Evolutionary conservation across 2,888 invertebrate species (phyloP).

Genomic region (Apocheima hispidaria): DNA sequence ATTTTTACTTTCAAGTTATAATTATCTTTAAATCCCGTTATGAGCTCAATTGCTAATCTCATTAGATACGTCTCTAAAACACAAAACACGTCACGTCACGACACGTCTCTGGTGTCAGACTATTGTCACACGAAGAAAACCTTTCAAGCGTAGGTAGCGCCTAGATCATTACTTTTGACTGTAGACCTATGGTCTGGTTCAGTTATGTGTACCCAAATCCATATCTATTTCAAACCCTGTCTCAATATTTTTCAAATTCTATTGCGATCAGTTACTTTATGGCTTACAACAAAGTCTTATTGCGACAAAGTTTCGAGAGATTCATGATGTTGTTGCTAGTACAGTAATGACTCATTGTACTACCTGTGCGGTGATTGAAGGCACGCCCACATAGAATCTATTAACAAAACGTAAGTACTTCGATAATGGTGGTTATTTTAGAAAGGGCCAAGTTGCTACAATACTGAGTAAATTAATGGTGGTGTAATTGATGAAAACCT

Average conservation of each 20-base stretch:
- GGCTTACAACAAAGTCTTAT: not conserved
- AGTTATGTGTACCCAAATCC: not conserved
- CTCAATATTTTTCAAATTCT: not conserved
- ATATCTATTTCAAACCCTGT: conserved; percentile 12
- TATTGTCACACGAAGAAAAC: conserved; percentile 47
- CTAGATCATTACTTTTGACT: conserved; percentile 52
- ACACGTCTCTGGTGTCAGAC: conserved; percentile 29
- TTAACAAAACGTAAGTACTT: conserved; percentile 53
- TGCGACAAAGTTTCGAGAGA: conserved; percentile 31
- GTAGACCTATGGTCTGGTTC: conserved; percentile 53
- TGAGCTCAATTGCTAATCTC: conserved; percentile 33
- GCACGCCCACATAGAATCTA: conserved; percentile 66
- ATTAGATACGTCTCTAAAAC: conserved; percentile 33
- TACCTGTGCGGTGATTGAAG: conserved; percentile 62
- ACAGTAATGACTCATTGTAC: conserved; percentile 70
- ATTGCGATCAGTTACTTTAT: not conserved
- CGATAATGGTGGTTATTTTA: conserved; percentile 48
- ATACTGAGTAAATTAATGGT: conserved; percentile 29
- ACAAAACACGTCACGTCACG: too few species aligned
- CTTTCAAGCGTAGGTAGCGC: conserved; percentile 61
- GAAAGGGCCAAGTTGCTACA: conserved; percentile 31
- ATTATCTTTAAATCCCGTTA: conserved; percentile 34
- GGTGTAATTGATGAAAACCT: conserved; percentile 29
- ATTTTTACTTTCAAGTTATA: conserved; percentile 23
- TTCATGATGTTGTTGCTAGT: conserved; percentile 4